Evolutionary conservation across 2,888 invertebrate genomes (phyloP), one percentile per base, ranked within the genome.

Genomic region (Morpho achilles): DNA sequence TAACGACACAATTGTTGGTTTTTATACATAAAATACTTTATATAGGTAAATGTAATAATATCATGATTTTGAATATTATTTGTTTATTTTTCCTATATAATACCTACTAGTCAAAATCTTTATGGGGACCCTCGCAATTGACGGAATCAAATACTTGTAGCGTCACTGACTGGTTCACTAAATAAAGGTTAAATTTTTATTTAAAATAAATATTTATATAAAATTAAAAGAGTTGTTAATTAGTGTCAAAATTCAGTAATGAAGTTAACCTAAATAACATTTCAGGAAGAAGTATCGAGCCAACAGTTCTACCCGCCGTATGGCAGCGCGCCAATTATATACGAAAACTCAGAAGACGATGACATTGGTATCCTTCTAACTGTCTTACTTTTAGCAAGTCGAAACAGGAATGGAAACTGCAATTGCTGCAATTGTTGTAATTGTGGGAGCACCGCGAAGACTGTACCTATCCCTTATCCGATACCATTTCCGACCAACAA

Each of bases 361-460:
- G 82, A 84, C 62, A 64, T 83, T 1, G 83, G 85, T 0, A 58
- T 84, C 0, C 67, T 85, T 3, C 71, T 86, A 9, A 73, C 82
- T 0, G 64, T 83, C 1, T 61, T 85, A 2, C 71, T 85, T 2
- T 68, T 84, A 50, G 78, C 83, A 7, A 63, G 73, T 2, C 76
- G 72, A 48, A 77, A 75, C 56, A 70, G 69, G 43, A 71, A 74
- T 53, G 57, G 59, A 50, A 68, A 71, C 8, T 64, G 71, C 46
- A 52, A 71, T 16, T 68, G 74, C 40, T 71, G 79, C 56, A 67
- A 67, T 39, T 75, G 75, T 57, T 73, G 74, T 57, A 70, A 68
- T 52, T 73, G 75, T 52, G 63, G 72, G 7, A 68, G 67, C 16
- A 66, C 65, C 49, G 56, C 67, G 8, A 71, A 69, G 44, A 77